phyloP scores from a whole-genome alignment of 1,140 invertebrate genomes.

The Tigriopus japonicus region DNA sequence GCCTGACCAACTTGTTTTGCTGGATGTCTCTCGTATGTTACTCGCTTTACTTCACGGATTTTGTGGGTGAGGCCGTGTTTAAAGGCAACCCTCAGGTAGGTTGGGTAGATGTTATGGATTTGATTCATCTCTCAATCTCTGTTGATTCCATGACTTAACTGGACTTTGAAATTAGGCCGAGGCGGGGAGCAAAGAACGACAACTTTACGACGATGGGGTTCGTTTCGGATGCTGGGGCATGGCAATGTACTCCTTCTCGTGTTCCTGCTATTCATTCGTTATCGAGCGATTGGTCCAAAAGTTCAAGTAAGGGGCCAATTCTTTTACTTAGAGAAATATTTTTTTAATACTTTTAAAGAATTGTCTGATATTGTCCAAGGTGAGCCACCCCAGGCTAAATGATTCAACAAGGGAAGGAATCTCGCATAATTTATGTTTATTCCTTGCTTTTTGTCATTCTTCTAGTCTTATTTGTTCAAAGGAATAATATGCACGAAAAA shows the following conservation, averaged over 20 bases:
- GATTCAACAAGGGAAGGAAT: no score
- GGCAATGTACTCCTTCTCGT: constrained; percentile 86
- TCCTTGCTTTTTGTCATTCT: no score
- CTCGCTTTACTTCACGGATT: constrained; percentile 90
- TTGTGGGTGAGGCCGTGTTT: constrained; percentile 87
- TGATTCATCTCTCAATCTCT: neutral
- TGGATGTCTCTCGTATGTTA: constrained; percentile 97
- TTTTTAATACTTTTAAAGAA: no score
- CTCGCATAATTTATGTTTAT: no score
- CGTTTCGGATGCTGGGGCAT: constrained; percentile 89
- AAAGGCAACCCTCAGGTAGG: constrained; percentile 69
- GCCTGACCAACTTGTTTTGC: constrained; percentile 82
- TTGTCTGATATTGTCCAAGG: no score
- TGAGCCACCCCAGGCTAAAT: no score
- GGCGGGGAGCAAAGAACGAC: constrained; percentile 41
- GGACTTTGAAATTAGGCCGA: constrained; percentile 25
- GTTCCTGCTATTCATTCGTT: constrained; percentile 69
- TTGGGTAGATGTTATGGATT: no score
- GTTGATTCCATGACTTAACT: neutral
- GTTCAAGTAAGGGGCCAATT: constrained; percentile 54
- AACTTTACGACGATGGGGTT: constrained; percentile 67
- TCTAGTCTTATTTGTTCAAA: no score
- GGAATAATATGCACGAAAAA: no score
- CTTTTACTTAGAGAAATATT: no score
- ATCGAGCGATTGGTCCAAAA: constrained; percentile 69